Conservation (phyloP, 2,888 invertebrate genomes). For the Deroplatys truncata region DNA sequence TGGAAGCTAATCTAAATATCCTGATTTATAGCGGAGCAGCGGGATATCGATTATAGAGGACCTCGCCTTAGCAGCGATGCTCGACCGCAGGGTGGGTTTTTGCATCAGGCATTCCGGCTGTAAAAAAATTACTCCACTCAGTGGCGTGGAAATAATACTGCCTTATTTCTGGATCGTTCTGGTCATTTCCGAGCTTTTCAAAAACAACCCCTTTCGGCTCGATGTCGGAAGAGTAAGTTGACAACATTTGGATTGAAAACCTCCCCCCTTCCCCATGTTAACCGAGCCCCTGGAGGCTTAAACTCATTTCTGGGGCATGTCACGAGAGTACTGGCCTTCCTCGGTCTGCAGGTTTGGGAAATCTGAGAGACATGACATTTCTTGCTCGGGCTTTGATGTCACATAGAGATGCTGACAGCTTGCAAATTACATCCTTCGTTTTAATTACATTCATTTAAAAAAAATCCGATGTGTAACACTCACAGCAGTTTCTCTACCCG, state of each 20-base stretch:
- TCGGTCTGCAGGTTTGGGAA: not conserved
- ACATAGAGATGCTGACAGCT: not conserved
- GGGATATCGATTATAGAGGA: not conserved
- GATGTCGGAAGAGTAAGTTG: not conserved
- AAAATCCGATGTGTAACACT: too few species aligned
- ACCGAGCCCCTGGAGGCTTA: not conserved
- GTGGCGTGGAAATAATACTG: not conserved
- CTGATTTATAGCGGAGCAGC: not conserved
- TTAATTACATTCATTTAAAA: too few species aligned
- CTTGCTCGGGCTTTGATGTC: not conserved
- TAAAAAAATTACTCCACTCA: not conserved
- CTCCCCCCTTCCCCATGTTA: not conserved
- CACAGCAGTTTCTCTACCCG: too few species aligned
- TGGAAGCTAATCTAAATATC: not conserved
- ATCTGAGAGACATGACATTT: not conserved
- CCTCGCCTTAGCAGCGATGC: not conserved
- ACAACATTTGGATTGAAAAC: not conserved
- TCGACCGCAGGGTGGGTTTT: not conserved
- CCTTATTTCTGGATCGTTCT: not conserved
- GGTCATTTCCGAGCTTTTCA: not conserved
- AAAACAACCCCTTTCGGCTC: not conserved
- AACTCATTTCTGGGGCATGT: not conserved
- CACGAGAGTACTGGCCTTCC: not conserved
- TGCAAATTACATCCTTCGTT: not conserved
- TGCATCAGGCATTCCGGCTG: not conserved